Conservation (phyloP, 2,888 invertebrate genomes). For the Xestobium rufovillosum region DNA sequence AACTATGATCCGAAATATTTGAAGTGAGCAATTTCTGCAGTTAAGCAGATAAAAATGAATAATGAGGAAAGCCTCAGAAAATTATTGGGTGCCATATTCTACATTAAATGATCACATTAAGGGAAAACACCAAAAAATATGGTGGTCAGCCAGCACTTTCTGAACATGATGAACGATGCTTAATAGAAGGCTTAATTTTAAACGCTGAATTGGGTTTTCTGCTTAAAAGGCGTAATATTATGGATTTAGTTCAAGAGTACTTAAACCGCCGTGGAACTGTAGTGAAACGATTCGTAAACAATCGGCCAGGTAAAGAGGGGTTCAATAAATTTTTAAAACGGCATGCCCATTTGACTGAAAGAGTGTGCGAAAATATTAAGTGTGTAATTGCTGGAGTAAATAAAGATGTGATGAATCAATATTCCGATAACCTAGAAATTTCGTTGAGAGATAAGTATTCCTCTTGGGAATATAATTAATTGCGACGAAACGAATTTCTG, state of each 20-base stretch:
- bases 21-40: too few species aligned
- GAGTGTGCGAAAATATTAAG: constrained; percentile 2
- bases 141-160: constrained; percentile 1
- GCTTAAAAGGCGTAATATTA: not conserved
- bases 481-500: constrained; percentile 1
- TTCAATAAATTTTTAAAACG: not conserved
- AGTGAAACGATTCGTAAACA: not conserved
- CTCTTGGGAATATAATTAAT: not conserved
- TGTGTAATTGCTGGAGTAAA: not conserved
- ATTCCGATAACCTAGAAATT: too few species aligned
- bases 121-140: constrained; percentile 1
- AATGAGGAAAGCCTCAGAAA: not conserved
- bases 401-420: not conserved
- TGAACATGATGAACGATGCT: not conserved
- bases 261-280: not conserved
- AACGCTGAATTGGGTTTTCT: not conserved
- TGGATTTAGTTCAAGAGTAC: not conserved
- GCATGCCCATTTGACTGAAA: not conserved
- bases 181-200: not conserved
- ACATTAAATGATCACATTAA: not conserved
- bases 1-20: too few species aligned
- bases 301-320: not conserved
- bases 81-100: not conserved
- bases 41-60: too few species aligned
- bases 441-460: too few species aligned